Evolutionary conservation across 2,888 invertebrate genomes (phyloP).

Genomic region (Aphrophora alni): DNA sequence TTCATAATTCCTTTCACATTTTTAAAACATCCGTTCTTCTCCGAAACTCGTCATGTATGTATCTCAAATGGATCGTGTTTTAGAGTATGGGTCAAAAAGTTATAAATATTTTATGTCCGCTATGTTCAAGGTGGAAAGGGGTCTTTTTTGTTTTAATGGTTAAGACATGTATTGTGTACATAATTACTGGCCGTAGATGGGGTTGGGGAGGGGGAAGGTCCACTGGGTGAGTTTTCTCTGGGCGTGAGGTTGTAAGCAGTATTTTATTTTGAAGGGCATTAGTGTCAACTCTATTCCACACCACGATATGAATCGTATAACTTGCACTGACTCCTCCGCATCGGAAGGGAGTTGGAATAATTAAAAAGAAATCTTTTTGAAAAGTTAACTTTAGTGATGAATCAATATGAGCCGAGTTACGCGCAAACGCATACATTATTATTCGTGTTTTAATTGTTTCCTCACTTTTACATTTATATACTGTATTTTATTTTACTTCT

Average conservation of each 20-base stretch:
- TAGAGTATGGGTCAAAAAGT: slow-evolving; percentile 35
- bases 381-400: too few species aligned
- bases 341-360: too few species aligned
- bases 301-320: too few species aligned
- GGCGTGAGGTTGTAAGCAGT: slow-evolving; percentile 11
- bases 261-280: slow-evolving; percentile 32
- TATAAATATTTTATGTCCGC: slow-evolving; percentile 38
- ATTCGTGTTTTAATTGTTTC: too few species aligned
- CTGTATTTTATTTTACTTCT: too few species aligned
- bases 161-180: slow-evolving; percentile 42
- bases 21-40: neutral
- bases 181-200: slow-evolving; percentile 32
- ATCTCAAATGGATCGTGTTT: slow-evolving; percentile 20
- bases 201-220: neutral
- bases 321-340: too few species aligned
- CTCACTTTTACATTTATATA: too few species aligned
- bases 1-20: neutral
- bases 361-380: too few species aligned
- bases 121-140: slow-evolving; percentile 27
- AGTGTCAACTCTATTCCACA: neutral
- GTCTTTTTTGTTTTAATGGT: slow-evolving; percentile 40
- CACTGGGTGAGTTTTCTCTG: neutral
- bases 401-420: too few species aligned
- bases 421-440: too few species aligned
- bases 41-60: neutral